Evolutionary conservation across 2,113 vertebrate species (phyloP).

Genomic region (Clinocottus analis): DNA sequence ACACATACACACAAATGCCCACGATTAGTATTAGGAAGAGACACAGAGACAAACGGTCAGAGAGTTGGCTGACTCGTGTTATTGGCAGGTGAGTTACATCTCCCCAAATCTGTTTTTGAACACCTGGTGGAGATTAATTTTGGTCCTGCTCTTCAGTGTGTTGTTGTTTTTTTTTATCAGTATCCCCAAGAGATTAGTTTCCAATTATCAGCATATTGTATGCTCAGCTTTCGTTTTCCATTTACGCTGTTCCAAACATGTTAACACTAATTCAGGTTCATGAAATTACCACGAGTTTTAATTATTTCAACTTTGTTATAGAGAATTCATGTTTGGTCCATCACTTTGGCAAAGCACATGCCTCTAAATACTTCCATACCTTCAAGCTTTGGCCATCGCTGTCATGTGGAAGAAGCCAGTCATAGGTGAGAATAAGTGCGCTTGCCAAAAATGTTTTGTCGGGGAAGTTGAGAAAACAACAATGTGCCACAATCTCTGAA

Average conservation of each 20-base stretch:
- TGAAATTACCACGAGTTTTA: neutral
- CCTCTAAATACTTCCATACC: neutral
- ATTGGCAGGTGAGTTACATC: constrained; percentile 52
- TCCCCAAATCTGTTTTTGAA: constrained; percentile 60
- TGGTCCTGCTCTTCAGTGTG: constrained; percentile 20
- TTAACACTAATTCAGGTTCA: neutral
- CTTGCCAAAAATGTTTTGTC: neutral
- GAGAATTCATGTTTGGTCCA: neutral
- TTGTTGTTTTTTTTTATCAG: constrained; percentile 51
- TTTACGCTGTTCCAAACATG: constrained; percentile 17
- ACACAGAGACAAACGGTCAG: neutral
- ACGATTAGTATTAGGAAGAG: constrained; percentile 8
- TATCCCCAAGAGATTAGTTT: constrained; percentile 50
- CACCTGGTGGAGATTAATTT: constrained; percentile 56
- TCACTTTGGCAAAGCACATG: neutral
- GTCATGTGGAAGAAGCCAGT: neutral
- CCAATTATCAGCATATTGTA: constrained; percentile 38
- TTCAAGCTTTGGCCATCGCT: neutral
- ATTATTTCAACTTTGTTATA: neutral
- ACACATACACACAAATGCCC: constrained; percentile 1
- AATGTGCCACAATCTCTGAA: neutral
- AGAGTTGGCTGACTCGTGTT: constrained; percentile 18
- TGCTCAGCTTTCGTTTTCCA: constrained; percentile 47
- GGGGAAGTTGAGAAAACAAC: neutral
- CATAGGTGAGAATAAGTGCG: neutral